Conservation (phyloP, 2,113 vertebrate species). For the Phaethornis superciliosus region DNA sequence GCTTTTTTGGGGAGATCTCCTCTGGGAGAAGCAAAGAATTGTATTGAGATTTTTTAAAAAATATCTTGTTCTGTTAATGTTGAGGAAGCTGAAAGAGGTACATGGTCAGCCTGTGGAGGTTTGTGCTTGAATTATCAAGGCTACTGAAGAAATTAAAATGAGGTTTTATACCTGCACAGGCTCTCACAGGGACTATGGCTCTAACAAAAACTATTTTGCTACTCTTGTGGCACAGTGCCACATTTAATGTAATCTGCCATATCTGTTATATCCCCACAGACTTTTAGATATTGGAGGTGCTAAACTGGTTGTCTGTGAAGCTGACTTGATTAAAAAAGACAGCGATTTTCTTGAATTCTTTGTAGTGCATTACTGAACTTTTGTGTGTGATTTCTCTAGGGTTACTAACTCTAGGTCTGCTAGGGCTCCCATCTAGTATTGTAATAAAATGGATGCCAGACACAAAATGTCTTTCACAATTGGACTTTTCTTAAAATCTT, state of each 20-base stretch:
- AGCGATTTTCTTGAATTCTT: background rate
- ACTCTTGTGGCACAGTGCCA: background rate
- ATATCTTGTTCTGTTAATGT: background rate
- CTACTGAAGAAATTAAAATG: background rate
- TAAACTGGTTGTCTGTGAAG: background rate
- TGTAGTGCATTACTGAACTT: background rate
- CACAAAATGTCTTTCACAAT: background rate
- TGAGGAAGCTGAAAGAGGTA: background rate
- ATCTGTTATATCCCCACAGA: background rate
- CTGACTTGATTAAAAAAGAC: background rate
- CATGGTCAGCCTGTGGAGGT: background rate
- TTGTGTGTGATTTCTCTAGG: background rate
- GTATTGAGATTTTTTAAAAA: background rate
- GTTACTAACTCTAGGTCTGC: background rate
- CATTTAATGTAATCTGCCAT: background rate
- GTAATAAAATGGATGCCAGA: background rate
- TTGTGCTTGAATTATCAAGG: background rate
- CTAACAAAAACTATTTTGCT: background rate
- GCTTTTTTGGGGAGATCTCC: background rate
- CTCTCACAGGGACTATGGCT: background rate
- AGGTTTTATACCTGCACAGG: background rate
- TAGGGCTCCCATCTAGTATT: background rate
- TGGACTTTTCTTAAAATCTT: background rate
- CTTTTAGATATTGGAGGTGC: background rate
- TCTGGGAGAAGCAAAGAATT: background rate